Conservation (phyloP, 2,113 vertebrate genomes). For the Burhinus bistriatus region DNA sequence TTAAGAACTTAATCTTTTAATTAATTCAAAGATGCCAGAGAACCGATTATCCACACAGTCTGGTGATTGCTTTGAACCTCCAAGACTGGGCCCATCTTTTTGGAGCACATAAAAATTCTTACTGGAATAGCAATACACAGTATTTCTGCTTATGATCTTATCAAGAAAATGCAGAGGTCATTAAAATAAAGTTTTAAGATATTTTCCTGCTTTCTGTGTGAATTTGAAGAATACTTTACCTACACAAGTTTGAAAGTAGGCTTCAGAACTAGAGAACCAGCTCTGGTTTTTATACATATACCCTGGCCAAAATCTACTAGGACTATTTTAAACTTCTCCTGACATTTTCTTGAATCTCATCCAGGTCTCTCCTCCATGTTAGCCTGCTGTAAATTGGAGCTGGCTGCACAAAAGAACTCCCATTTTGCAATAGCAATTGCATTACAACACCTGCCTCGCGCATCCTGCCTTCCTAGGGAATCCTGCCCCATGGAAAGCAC, state of each 20-base stretch:
- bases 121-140: neutral
- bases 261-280: neutral
- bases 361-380: neutral
- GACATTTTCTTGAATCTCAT: neutral
- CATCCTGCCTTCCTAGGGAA: neutral
- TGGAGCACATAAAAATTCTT: neutral
- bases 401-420: neutral
- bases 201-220: neutral
- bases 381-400: neutral
- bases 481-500: neutral
- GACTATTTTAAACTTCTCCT: neutral
- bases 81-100: neutral
- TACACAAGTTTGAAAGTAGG: neutral
- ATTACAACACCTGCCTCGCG: neutral
- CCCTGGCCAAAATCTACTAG: neutral
- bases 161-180: neutral
- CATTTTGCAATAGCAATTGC: neutral
- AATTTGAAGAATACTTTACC: neutral
- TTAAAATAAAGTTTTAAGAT: neutral
- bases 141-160: neutral
- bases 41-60: neutral
- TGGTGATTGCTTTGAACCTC: neutral
- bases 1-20: neutral
- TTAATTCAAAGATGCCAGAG: neutral
- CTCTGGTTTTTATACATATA: neutral